Evolutionary conservation across 1,140 invertebrate species (phyloP).

Genomic region (Ceratitis capitata): DNA sequence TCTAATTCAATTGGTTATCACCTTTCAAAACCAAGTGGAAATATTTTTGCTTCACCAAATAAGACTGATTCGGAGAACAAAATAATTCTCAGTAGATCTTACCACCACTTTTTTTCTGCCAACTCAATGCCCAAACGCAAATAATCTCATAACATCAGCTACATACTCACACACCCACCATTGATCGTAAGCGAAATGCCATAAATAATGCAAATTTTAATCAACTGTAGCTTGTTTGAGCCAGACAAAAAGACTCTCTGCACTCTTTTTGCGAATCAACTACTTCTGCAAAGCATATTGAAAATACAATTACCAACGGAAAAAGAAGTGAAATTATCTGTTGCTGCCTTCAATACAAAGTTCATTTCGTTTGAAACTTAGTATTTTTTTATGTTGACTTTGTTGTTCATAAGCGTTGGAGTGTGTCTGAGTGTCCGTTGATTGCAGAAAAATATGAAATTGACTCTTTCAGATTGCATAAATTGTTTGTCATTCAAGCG

Average conservation of each 20-base stretch:
- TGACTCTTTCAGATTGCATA: background rate
- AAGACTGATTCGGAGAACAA: too few relatives aligned
- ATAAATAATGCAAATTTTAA: background rate
- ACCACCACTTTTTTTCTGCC: too few relatives aligned
- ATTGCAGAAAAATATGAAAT: background rate
- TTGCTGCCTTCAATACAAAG: background rate
- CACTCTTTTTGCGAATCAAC: background rate
- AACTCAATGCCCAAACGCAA: too few relatives aligned
- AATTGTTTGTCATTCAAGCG: background rate
- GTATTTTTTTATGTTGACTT: background rate
- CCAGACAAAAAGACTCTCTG: background rate
- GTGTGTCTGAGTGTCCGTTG: background rate
- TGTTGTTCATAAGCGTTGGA: background rate
- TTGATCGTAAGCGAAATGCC: background rate
- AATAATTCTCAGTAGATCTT: too few relatives aligned
- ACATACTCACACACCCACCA: too few relatives aligned
- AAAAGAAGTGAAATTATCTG: background rate
- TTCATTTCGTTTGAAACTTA: background rate
- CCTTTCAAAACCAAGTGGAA: too few relatives aligned
- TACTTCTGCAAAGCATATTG: background rate
- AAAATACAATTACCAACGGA: background rate
- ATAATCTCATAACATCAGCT: too few relatives aligned
- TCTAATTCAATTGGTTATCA: too few relatives aligned
- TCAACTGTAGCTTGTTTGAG: background rate
- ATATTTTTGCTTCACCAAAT: too few relatives aligned